Evolutionary conservation across 2,113 vertebrate genomes (phyloP), one percentile per base, ranked within the genome.

Genomic region (Laticauda laticaudata): DNA sequence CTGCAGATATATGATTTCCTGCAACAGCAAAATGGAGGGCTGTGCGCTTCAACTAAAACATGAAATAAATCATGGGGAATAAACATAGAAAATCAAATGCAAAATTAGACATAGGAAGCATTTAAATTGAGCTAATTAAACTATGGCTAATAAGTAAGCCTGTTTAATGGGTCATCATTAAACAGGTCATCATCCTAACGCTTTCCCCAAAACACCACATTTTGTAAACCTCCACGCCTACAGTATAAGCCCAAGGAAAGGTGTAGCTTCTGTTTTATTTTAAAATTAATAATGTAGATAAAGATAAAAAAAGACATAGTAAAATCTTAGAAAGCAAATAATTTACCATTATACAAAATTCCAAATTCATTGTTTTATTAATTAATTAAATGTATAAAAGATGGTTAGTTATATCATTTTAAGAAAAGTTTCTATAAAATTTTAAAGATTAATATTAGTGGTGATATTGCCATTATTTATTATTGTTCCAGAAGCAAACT

Each of bases 1-100:
- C 98, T 0, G 97, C 98, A 0, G 98, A 98, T 2, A 95, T 64
- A 88, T 98, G 97, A 94, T 96, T 98, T 92, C 98, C 97, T 0
- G 98, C 98, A 24, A 98, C 98, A 5, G 98, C 98, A 94, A 98
- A 99, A 95, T 99, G 99, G 88, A 99, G 96, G 0, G 98, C 98
- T 1, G 98, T 98, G 29, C 98, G 97, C 48, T 98, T 96, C 55
- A 98, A 95, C 99, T 99, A 95, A 94, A 96, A 96, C 14, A 94
- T 95, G 86, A 14, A 96, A 26, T 11, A 51, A 48, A 56, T 92
- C 56, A 7, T 94, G 90, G 85, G 51, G 53, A 92, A 54, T 55
- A 93, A n/a, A 20, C 85, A 88, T 0, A 0, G n/a, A 89, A 87
- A 0, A 86, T 8, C 1, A 93, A 85, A 34, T 93, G 54, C 29